Evolutionary conservation across 1,140 invertebrate species (phyloP).

Genomic region (Elysia chlorotica): DNA sequence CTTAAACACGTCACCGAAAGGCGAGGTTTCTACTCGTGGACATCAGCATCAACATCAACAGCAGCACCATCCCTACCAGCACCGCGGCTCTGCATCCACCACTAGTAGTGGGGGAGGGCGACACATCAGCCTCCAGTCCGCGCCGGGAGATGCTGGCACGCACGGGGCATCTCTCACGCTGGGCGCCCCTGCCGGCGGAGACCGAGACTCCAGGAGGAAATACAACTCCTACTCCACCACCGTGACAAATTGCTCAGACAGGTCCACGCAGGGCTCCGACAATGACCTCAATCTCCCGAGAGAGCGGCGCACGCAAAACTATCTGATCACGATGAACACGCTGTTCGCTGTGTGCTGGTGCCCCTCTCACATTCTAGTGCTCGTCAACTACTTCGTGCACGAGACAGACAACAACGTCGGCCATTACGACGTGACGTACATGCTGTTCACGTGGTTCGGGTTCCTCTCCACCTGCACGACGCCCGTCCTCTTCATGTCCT

Average conservation of each 20-base stretch:
- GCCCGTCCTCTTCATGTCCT: slow-evolving; percentile 70
- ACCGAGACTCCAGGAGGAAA: too few species aligned
- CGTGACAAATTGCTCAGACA: slow-evolving; percentile 21
- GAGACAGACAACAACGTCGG: slow-evolving; percentile 74
- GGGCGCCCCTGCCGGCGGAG: too few species aligned
- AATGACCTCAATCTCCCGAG: slow-evolving; percentile 70
- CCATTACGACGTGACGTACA: slow-evolving; percentile 73
- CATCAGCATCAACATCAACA: slow-evolving; percentile 3
- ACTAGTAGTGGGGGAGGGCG: too few species aligned
- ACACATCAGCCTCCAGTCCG: too few species aligned
- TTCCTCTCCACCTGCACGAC: slow-evolving; percentile 73
- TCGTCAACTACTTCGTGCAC: slow-evolving; percentile 70
- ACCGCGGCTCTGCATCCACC: too few species aligned
- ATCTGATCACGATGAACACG: slow-evolving; percentile 71
- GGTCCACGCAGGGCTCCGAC: slow-evolving; percentile 62
- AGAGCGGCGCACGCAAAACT: slow-evolving; percentile 73
- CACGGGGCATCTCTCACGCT: too few species aligned
- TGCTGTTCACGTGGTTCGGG: slow-evolving; percentile 74
- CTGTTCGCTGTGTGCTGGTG: slow-evolving; percentile 72
- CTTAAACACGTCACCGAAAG: too few species aligned
- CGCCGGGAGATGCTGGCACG: too few species aligned
- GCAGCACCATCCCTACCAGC: slow-evolving; percentile 7
- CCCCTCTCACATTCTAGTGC: slow-evolving; percentile 72
- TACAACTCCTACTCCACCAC: slow-evolving; percentile 4
- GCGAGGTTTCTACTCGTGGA: too few species aligned